A percentile compares a stretch with the other conserved stretches of the same genome.
phyloP scores from a whole-genome alignment of 2,888 invertebrate genomes.

The Meta bourneti region DNA sequence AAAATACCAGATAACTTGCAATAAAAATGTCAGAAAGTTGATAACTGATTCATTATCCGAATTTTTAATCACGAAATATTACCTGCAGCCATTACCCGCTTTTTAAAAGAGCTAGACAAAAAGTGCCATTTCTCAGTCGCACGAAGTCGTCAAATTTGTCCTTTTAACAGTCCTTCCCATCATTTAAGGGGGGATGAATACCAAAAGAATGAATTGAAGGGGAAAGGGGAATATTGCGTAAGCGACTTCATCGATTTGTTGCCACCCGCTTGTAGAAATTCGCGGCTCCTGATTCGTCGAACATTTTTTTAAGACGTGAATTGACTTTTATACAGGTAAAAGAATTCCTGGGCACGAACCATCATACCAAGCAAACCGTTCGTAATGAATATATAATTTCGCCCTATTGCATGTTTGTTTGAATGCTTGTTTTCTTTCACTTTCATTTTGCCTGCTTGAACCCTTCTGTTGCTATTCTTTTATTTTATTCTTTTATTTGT shows the following conservation, averaged over 20 bases:
- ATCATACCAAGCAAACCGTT: neutral
- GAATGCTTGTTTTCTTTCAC: neutral
- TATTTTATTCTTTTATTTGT: neutral
- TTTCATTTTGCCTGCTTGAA: constrained; percentile 22
- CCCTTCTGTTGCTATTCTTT: constrained; percentile 2
- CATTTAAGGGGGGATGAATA: neutral
- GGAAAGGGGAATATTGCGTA: neutral
- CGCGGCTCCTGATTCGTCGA: neutral
- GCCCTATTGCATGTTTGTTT: neutral
- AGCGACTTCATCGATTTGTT: constrained; percentile 1
- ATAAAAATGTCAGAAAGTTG: neutral
- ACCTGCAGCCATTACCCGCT: neutral
- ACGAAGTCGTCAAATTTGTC: neutral
- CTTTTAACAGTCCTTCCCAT: neutral
- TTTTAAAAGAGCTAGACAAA: neutral
- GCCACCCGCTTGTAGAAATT: neutral
- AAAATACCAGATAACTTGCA: too few species aligned
- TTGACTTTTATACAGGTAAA: neutral
- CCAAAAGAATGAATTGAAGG: neutral
- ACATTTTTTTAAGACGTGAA: neutral
- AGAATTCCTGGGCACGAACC: neutral
- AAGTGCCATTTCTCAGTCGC: neutral
- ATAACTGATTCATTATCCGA: neutral
- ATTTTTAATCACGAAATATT: too few species aligned
- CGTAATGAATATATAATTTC: constrained; percentile 1